A percentile compares a stretch with the other conserved stretches of the same genome.
phyloP scores from a whole-genome alignment of 2,113 vertebrate species.

The Cinclus cinclus region DNA sequence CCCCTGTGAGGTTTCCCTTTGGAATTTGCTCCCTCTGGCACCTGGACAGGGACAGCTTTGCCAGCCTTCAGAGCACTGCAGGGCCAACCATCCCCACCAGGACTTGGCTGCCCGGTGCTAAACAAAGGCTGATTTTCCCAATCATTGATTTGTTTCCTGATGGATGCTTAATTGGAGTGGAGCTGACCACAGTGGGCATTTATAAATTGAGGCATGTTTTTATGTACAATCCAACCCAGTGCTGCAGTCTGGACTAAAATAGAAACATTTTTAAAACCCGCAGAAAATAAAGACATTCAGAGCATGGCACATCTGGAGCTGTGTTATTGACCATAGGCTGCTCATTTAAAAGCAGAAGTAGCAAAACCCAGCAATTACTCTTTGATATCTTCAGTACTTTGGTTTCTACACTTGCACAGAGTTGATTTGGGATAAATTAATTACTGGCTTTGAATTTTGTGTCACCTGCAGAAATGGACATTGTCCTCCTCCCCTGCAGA shows the following conservation, averaged over 20 bases:
- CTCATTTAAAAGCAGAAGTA: not conserved
- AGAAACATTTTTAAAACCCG: not conserved
- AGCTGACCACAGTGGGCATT: not conserved
- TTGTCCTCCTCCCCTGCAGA: not conserved
- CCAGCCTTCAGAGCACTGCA: not conserved
- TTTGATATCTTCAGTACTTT: not conserved
- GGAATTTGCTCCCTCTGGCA: not conserved
- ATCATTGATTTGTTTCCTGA: conserved; percentile 9
- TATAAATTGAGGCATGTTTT: not conserved
- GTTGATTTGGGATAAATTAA: not conserved
- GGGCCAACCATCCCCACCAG: not conserved
- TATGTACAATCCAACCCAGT: not conserved
- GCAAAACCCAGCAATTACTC: not conserved
- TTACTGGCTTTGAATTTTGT: not conserved
- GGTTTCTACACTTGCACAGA: not conserved
- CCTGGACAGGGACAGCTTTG: not conserved
- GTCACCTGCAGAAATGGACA: not conserved
- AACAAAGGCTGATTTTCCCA: conserved; percentile 45
- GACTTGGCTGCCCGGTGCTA: not conserved
- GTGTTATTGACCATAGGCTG: not conserved
- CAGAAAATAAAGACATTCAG: not conserved
- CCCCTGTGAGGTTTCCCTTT: not conserved
- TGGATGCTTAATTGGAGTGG: not conserved
- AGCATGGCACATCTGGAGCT: not conserved
- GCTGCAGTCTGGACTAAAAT: not conserved